Percentiles rank a stretch among this genome's conserved stretches.
phyloP scores from a whole-genome alignment of 2,888 invertebrate species.

The Melanotus villosus region DNA sequence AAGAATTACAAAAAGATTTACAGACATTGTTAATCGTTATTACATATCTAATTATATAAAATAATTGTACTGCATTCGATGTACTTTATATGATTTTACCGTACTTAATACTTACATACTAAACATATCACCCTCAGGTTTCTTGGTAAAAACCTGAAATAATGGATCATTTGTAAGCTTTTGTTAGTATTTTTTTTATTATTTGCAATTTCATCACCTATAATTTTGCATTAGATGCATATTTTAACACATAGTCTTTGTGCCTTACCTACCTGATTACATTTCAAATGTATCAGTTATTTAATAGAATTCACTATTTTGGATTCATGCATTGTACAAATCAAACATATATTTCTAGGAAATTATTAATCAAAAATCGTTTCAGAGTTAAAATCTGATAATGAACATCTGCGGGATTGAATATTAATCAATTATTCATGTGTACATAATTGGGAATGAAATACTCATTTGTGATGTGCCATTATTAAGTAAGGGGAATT shows the following conservation, averaged over 20 bases:
- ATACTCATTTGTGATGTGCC: neutral
- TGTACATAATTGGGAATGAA: constrained; percentile 1
- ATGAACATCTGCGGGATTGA: constrained; percentile 5
- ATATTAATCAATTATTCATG: neutral
- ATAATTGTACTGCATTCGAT: no score
- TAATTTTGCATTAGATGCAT: neutral
- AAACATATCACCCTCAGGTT: no score
- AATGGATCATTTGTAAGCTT: neutral
- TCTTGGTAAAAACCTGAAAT: no score
- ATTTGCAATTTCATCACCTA: neutral
- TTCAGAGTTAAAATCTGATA: constrained; percentile 2
- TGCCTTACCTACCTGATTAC: constrained; percentile 2
- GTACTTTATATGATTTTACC: no score
- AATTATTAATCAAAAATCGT: neutral
- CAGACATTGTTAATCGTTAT: no score
- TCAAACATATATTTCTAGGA: neutral
- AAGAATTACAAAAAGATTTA: no score
- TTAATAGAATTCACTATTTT: neutral
- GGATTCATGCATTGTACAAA: neutral
- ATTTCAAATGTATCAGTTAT: neutral
- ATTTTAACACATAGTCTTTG: neutral
- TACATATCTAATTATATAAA: no score
- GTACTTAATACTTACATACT: no score
- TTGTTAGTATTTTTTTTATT: neutral
- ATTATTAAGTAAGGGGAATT: neutral